phyloP scores from a whole-genome alignment of 2,888 invertebrate species.

The Sarcophaga caerulescens region DNA sequence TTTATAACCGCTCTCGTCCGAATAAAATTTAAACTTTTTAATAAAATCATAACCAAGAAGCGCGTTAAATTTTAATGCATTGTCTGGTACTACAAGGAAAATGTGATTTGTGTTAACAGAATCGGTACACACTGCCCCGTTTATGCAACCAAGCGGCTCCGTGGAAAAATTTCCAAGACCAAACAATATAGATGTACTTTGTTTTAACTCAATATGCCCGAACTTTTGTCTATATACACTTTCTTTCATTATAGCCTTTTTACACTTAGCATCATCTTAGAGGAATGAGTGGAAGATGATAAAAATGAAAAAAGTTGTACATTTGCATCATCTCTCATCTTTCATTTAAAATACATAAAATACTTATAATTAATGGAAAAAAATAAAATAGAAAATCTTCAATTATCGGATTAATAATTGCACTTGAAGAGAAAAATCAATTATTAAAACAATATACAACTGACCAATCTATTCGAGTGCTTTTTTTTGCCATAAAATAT shows the following conservation, averaged over 20 bases:
- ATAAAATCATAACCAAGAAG: constrained; percentile 40
- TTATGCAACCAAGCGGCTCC: constrained; percentile 26
- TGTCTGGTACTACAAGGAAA: constrained; percentile 25
- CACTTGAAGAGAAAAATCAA: no score
- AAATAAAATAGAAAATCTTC: no score
- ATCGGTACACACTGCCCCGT: constrained; percentile 31
- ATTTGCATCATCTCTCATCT: no score
- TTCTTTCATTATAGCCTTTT: constrained; percentile 28
- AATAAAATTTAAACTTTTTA: constrained; percentile 25
- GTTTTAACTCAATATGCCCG: background rate
- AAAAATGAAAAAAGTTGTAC: no score
- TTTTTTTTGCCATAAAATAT: no score
- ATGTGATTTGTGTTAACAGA: constrained; percentile 36
- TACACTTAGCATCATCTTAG: no score
- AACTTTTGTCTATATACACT: constrained; percentile 20
- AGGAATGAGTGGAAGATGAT: no score
- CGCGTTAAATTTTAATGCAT: constrained; percentile 3
- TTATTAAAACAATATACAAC: no score
- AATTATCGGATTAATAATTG: no score
- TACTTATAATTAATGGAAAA: no score
- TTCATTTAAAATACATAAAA: no score
- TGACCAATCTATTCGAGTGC: no score
- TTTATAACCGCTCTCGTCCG: constrained; percentile 5
- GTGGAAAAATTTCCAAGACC: constrained; percentile 51
- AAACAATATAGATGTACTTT: constrained; percentile 30